Evolutionary conservation across 1,140 invertebrate genomes (phyloP).

Genomic region (Drosophila kurseongensis): DNA sequence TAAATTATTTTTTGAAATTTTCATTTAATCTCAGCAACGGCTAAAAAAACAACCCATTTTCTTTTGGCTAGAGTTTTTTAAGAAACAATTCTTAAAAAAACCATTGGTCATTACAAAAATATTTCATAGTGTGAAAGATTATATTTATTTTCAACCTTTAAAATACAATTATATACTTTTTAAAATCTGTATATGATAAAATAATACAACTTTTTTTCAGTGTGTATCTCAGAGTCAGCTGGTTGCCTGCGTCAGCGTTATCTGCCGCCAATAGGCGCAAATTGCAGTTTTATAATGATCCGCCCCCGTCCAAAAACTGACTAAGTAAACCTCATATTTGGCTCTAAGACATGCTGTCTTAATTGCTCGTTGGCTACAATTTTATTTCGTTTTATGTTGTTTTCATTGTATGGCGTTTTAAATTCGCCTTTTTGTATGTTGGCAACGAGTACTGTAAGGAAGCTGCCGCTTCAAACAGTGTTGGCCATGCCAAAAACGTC

Average conservation of each 20-base stretch:
- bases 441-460: slow-evolving; percentile 62
- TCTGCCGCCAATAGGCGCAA: slow-evolving; percentile 54
- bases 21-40: too few relatives aligned
- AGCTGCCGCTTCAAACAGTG: slow-evolving; percentile 47
- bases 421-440: slow-evolving; percentile 39
- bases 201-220: background rate
- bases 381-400: slow-evolving; percentile 31
- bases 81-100: too few relatives aligned
- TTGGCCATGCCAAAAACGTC: slow-evolving; percentile 60
- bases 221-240: slow-evolving; percentile 5
- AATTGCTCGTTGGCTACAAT: slow-evolving; percentile 51
- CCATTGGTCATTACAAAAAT: too few relatives aligned
- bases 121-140: too few relatives aligned
- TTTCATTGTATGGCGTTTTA: slow-evolving; percentile 26
- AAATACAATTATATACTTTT: too few relatives aligned
- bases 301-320: slow-evolving; percentile 46
- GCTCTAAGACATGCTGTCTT: slow-evolving; percentile 44
- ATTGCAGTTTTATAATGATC: slow-evolving; percentile 76
- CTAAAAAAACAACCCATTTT: too few relatives aligned
- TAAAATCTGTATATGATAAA: too few relatives aligned
- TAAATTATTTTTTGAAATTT: too few relatives aligned
- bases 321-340: slow-evolving; percentile 52
- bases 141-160: too few relatives aligned
- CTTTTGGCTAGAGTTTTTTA: too few relatives aligned
- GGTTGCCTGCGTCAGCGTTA: slow-evolving; percentile 34